phyloP scores from a whole-genome alignment of 1,140 invertebrate genomes.

The Eumeta japonica region DNA sequence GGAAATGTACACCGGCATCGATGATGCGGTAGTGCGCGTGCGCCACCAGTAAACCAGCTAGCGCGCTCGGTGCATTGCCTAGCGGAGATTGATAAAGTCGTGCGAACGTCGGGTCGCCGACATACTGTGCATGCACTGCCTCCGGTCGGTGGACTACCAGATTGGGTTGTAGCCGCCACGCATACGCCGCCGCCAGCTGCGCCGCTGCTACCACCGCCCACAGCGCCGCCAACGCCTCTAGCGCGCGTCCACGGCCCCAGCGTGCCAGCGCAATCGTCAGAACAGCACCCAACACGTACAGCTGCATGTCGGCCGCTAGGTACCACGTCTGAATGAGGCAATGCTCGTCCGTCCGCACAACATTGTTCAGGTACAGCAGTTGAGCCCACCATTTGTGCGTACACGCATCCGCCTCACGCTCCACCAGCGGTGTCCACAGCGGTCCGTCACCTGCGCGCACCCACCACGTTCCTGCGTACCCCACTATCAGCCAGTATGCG shows the following conservation, averaged over 20 bases:
- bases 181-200: constrained; percentile 25
- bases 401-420: constrained; percentile 54
- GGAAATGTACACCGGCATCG: constrained; percentile 6
- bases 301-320: constrained; percentile 47
- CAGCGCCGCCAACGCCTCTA: constrained; percentile 18
- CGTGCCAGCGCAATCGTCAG: constrained; percentile 32
- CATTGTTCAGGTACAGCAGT: constrained; percentile 66
- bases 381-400: constrained; percentile 67
- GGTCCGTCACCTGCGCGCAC: constrained; percentile 30
- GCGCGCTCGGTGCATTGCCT: constrained; percentile 34
- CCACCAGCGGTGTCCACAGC: constrained; percentile 32
- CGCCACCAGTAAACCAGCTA: constrained; percentile 36
- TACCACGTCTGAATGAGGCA: constrained; percentile 52
- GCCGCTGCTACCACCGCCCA: constrained; percentile 15
- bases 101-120: constrained; percentile 31
- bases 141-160: constrained; percentile 36
- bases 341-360: constrained; percentile 31
- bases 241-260: no score
- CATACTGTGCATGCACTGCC: constrained; percentile 30
- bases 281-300: constrained; percentile 29
- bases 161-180: constrained; percentile 31
- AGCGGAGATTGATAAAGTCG: constrained; percentile 41
- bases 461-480: constrained; percentile 42
- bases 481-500: constrained; percentile 39
- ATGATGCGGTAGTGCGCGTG: constrained; percentile 26